Conservation (phyloP, 2,113 vertebrate species). For the Monarcha castaneiventris region DNA sequence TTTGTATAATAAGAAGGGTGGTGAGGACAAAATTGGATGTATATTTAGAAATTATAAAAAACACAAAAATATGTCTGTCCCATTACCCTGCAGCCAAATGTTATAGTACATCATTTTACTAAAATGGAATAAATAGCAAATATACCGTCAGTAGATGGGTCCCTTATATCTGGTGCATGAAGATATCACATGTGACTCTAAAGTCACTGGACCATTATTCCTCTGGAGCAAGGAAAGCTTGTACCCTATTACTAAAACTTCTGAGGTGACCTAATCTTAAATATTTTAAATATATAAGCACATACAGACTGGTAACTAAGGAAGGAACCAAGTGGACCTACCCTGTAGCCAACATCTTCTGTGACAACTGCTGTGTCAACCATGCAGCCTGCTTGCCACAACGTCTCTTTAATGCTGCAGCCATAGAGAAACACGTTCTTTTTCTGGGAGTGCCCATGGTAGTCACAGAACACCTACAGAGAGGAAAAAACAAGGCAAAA, state of each 20-base stretch:
- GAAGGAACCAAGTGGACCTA: slow-evolving; percentile 32
- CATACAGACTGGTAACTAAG: accelerated
- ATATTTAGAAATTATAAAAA: neutral
- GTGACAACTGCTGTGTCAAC: slow-evolving; percentile 70
- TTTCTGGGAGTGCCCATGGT: slow-evolving; percentile 91
- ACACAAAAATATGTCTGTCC: neutral
- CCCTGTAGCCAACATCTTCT: slow-evolving; percentile 88
- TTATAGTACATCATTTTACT: neutral
- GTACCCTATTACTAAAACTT: neutral
- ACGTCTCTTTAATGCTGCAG: slow-evolving; percentile 90
- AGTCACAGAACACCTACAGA: slow-evolving; percentile 91
- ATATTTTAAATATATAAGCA: neutral
- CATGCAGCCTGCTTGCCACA: slow-evolving; percentile 84
- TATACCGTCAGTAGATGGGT: neutral
- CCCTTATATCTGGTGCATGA: neutral
- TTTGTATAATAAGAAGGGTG: too few relatives aligned
- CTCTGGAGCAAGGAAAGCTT: neutral
- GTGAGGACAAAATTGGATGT: neutral
- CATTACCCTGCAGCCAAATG: neutral
- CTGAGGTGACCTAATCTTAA: neutral
- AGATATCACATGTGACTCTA: accelerated
- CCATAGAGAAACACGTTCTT: slow-evolving; percentile 94
- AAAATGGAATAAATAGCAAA: neutral
- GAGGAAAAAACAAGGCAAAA: neutral
- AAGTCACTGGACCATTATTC: neutral